These are phyloP conservation scores for Cerastis leucographa DNA, from an alignment of 2,888 invertebrate genomes.

Conservation along the genomic window DNA sequence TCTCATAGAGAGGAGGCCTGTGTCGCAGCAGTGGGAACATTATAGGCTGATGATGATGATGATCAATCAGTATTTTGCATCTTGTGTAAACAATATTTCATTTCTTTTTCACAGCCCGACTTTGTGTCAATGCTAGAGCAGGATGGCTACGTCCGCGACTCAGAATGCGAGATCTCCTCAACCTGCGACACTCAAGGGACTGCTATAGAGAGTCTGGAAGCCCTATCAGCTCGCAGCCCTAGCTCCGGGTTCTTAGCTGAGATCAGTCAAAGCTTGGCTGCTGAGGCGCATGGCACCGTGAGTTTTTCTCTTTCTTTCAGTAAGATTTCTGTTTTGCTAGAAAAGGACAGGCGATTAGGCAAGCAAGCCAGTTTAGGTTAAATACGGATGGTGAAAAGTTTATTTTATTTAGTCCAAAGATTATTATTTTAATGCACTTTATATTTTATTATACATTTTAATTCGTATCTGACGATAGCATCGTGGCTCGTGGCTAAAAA, in stretches of 20 bases:
- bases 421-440: no score
- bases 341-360: neutral
- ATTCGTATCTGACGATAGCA: no score
- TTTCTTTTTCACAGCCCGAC: conserved; percentile 80
- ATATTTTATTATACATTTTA: no score
- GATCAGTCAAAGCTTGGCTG: conserved; percentile 87
- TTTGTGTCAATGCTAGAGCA: conserved; percentile 86
- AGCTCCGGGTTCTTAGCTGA: conserved; percentile 88
- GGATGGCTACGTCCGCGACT: conserved; percentile 83
- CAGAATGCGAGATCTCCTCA: conserved; percentile 87
- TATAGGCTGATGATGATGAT: no score
- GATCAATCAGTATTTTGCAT: neutral
- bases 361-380: neutral
- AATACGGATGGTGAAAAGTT: neutral
- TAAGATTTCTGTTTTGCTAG: neutral
- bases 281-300: conserved; percentile 84
- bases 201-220: conserved; percentile 89
- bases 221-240: conserved; percentile 86
- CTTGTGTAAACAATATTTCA: neutral
- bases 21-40: no score
- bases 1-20: no score
- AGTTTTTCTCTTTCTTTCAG: conserved; percentile 44
- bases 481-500: no score
- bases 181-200: conserved; percentile 84
- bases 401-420: neutral